Evolutionary conservation across 2,888 invertebrate species (phyloP).

Genomic region (Stenodera caucasica): DNA sequence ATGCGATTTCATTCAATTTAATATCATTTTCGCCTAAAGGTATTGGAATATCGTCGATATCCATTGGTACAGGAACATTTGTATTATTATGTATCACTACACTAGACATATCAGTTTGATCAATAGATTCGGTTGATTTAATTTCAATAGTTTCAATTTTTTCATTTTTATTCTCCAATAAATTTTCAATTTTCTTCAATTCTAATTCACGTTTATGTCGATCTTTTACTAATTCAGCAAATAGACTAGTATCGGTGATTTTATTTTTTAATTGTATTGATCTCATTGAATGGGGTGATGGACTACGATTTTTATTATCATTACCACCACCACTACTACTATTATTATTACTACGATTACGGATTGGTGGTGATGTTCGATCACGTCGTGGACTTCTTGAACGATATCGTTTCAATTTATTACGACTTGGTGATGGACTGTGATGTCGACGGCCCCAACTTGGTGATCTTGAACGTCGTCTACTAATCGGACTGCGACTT

Average conservation of each 20-base stretch:
- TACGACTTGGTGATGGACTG: conserved; percentile 49
- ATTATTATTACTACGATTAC: background rate
- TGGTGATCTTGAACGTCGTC: conserved; percentile 60
- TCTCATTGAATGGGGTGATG: conserved; percentile 53
- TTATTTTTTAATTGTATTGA: conserved; percentile 74
- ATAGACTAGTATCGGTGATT: conserved; percentile 85
- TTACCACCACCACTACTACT: conserved; percentile 8
- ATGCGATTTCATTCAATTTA: conserved; percentile 46
- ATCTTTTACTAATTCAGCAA: conserved; percentile 86
- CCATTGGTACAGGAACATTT: conserved; percentile 51
- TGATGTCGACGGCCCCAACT: conserved; percentile 57
- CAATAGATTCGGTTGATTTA: conserved; percentile 15
- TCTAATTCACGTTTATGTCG: conserved; percentile 80
- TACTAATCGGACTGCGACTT: conserved; percentile 63
- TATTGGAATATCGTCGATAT: conserved; percentile 73
- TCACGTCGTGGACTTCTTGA: conserved; percentile 57
- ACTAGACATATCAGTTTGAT: conserved; percentile 28
- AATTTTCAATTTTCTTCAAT: conserved; percentile 67
- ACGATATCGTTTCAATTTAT: conserved; percentile 56
- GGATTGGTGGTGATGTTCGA: conserved; percentile 14
- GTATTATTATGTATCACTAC: conserved; percentile 26
- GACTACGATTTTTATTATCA: conserved; percentile 43
- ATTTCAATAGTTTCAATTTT: conserved; percentile 24
- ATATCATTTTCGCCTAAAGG: conserved; percentile 53
- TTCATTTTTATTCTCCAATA: conserved; percentile 66